Conservation (phyloP, 2,113 vertebrate species). For the Cyprinodon tularosa region DNA sequence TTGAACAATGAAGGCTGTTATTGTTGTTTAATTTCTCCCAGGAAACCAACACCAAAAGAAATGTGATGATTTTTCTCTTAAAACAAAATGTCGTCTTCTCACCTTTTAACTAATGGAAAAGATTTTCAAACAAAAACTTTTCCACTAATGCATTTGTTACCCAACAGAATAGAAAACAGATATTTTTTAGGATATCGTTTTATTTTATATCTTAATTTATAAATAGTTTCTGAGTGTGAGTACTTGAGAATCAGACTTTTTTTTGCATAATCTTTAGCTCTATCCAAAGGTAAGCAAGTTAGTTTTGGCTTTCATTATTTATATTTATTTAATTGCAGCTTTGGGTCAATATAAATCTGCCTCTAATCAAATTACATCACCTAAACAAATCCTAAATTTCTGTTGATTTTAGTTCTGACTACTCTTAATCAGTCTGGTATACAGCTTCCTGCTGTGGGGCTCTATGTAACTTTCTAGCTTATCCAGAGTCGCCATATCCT, state of each 20-base stretch:
- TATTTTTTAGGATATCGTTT: not conserved
- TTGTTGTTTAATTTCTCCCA: conserved; percentile 39
- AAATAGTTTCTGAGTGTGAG: not conserved
- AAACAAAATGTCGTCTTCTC: conserved; percentile 1
- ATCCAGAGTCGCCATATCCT: too few relatives aligned
- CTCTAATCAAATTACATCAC: too few relatives aligned
- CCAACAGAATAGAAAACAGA: not conserved
- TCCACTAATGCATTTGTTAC: not conserved
- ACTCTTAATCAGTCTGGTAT: too few relatives aligned
- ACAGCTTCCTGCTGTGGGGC: too few relatives aligned
- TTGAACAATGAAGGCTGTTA: conserved; percentile 51
- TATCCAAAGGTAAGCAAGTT: too few relatives aligned
- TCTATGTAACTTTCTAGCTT: too few relatives aligned
- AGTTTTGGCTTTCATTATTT: too few relatives aligned
- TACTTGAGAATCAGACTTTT: not conserved
- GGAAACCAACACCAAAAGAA: conserved; percentile 8
- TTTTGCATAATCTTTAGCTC: too few relatives aligned
- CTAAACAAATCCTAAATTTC: too few relatives aligned
- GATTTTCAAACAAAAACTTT: not conserved
- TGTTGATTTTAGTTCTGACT: too few relatives aligned
- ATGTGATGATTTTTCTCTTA: conserved; percentile 1
- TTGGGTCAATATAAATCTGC: too few relatives aligned
- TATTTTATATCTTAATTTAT: not conserved
- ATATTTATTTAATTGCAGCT: too few relatives aligned
- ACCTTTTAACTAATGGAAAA: not conserved